phyloP scores from a whole-genome alignment of 2,113 vertebrate species.

The Pelecanoides urinatrix region DNA sequence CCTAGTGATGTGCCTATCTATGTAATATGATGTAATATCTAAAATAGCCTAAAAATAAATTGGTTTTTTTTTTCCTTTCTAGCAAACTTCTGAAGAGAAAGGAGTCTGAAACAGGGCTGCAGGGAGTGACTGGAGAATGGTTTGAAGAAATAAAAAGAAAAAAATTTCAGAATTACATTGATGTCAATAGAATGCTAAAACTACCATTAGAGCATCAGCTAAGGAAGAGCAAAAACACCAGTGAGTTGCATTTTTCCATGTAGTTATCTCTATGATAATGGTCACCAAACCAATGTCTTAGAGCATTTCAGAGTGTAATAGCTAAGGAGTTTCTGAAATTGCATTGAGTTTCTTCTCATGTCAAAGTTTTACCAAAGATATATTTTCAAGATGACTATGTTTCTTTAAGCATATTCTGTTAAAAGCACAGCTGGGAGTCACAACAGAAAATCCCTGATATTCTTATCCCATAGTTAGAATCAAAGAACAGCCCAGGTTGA shows the following conservation, averaged over 20 bases:
- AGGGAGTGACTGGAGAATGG: constrained; percentile 79
- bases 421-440: background rate
- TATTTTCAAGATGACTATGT: background rate
- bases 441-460: background rate
- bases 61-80: constrained; percentile 15
- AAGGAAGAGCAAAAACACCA: constrained; percentile 55
- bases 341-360: background rate
- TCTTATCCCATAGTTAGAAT: background rate
- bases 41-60: background rate
- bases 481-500: background rate
- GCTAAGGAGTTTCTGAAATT: background rate
- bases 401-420: background rate
- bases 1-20: background rate
- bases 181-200: constrained; percentile 75
- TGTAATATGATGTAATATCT: no score
- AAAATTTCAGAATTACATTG: constrained; percentile 75
- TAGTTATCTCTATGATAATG: background rate
- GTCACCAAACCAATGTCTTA: background rate
- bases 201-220: constrained; percentile 67
- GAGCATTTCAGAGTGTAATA: background rate
- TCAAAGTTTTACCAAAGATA: background rate
- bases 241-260: constrained; percentile 60
- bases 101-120: constrained; percentile 67
- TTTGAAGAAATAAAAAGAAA: constrained; percentile 83
- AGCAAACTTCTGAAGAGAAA: constrained; percentile 78